Evolutionary conservation across 2,797 vertebrate genomes (phyloP).

Genomic region (Picus viridis): DNA sequence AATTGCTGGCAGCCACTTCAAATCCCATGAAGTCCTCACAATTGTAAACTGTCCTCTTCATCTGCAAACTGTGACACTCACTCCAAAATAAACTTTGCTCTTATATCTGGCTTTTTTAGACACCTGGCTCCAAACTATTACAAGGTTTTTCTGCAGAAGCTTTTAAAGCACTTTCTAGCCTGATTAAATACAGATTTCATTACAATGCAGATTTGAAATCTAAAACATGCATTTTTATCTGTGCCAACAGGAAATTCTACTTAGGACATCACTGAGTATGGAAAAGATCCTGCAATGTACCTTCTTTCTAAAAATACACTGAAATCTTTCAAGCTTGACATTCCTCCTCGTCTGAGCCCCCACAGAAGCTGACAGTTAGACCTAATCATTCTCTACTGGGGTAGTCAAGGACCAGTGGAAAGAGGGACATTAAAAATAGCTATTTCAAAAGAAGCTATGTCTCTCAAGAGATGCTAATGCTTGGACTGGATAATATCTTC

Average conservation of each 20-base stretch:
- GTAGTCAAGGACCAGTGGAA: background rate
- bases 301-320: background rate
- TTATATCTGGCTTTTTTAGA: slow-evolving; percentile 30
- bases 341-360: background rate
- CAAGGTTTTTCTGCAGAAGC: background rate
- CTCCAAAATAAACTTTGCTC: slow-evolving; percentile 57
- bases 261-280: background rate
- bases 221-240: background rate
- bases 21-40: background rate
- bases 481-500: background rate
- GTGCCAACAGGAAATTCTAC: background rate
- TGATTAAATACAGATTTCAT: background rate
- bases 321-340: background rate
- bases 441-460: background rate
- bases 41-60: background rate
- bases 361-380: background rate
- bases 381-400: background rate
- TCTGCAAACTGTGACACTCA: slow-evolving; percentile 15
- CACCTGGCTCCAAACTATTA: slow-evolving; percentile 43
- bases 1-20: background rate
- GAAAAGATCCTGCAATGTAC: background rate
- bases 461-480: background rate
- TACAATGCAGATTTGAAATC: background rate
- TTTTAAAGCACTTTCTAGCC: background rate
- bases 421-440: background rate